These are phyloP conservation scores for Chaitophorus viminalis DNA, from an alignment of 2,888 invertebrate species.

Conservation along the genomic window DNA sequence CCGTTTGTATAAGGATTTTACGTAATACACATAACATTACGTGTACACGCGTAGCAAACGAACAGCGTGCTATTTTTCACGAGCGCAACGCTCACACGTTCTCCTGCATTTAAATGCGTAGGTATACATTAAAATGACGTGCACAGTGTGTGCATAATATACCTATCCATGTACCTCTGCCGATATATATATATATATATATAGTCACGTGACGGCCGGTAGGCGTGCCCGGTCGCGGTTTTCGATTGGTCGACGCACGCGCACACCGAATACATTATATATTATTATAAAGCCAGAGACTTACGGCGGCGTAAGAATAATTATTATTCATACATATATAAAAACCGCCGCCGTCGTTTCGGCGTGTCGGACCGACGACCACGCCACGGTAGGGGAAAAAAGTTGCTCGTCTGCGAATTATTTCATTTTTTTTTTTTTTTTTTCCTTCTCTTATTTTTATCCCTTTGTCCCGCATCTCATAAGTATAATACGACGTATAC, in stretches of 20 bases:
- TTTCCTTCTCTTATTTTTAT: not conserved
- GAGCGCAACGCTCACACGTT: too few relatives aligned
- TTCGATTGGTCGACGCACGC: conserved; percentile 34
- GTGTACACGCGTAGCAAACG: too few relatives aligned
- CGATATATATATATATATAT: too few relatives aligned
- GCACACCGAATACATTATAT: conserved; percentile 53
- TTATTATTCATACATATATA: conserved; percentile 52
- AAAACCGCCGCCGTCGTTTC: conserved; percentile 28
- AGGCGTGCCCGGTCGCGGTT: conserved; percentile 39
- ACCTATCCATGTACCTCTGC: not conserved
- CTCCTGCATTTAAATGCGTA: not conserved
- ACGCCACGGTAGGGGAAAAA: conserved; percentile 26
- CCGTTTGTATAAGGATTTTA: too few relatives aligned
- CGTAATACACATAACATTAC: not conserved
- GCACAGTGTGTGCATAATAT: not conserved
- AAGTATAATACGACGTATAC: too few relatives aligned
- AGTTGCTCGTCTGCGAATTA: conserved; percentile 44
- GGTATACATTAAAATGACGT: too few relatives aligned
- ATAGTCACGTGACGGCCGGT: conserved; percentile 51
- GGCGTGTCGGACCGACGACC: not conserved
- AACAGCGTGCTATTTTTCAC: too few relatives aligned
- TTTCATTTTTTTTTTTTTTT: too few relatives aligned
- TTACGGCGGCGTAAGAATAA: conserved; percentile 54
- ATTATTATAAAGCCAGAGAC: too few relatives aligned
- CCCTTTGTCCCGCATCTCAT: too few relatives aligned